These are phyloP conservation scores for Melinaea menophilus DNA, from an alignment of 2,888 invertebrate genomes.

Conservation along the genomic window DNA sequence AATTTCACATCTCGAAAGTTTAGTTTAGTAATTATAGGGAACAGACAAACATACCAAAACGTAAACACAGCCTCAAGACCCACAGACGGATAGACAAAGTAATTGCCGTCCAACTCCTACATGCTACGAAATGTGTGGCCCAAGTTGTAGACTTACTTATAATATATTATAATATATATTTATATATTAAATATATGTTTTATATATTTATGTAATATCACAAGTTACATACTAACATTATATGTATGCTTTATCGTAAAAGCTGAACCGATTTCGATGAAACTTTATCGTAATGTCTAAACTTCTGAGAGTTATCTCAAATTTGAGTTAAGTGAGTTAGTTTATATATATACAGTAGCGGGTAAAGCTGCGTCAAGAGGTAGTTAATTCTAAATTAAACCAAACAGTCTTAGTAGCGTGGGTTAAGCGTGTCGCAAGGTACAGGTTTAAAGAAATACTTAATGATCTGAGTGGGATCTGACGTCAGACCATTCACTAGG, in stretches of 20 bases:
- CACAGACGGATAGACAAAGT: conserved; percentile 59
- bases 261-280: too few relatives aligned
- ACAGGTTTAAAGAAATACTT: conserved; percentile 49
- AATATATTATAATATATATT: background rate
- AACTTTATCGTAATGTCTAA: too few relatives aligned
- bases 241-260: too few relatives aligned
- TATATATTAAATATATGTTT: too few relatives aligned
- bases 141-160: conserved; percentile 14
- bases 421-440: conserved; percentile 57
- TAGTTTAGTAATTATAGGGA: conserved; percentile 1
- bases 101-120: conserved; percentile 64
- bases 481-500: conserved; percentile 33
- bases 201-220: too few relatives aligned
- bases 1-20: background rate
- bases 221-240: too few relatives aligned
- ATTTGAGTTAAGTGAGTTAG: too few relatives aligned
- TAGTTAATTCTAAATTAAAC: conserved; percentile 21
- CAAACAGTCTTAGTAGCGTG: conserved; percentile 53
- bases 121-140: conserved; percentile 31
- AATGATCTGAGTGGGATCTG: conserved; percentile 52
- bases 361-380: background rate
- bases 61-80: conserved; percentile 34
- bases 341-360: too few relatives aligned
- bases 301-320: too few relatives aligned
- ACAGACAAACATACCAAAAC: conserved; percentile 9